Percentiles rank a stretch among this genome's conserved stretches.
phyloP scores from a whole-genome alignment of 2,888 invertebrate species.

The Amiota mariae region DNA sequence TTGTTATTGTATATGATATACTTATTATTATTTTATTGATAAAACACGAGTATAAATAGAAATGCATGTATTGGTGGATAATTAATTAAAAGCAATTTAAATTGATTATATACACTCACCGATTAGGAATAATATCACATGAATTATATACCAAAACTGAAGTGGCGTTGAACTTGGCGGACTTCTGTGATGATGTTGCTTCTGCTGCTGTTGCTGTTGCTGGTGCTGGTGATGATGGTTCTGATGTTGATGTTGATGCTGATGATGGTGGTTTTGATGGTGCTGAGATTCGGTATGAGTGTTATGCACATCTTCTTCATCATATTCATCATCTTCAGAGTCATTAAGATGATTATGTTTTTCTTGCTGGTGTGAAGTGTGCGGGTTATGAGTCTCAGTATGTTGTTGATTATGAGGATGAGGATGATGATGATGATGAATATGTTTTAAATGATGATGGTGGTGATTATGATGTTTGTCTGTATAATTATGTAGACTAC shows the following conservation, averaged over 20 bases:
- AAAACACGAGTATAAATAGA: no score
- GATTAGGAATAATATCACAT: slow-evolving; percentile 72
- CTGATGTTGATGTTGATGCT: slow-evolving; percentile 34
- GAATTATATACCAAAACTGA: slow-evolving; percentile 69
- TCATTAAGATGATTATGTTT: slow-evolving; percentile 1
- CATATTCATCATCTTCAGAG: no score
- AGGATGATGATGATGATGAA: neutral
- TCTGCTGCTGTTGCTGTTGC: slow-evolving; percentile 37
- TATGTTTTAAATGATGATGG: neutral
- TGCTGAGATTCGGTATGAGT: neutral
- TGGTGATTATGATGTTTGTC: slow-evolving; percentile 29
- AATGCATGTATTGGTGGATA: neutral
- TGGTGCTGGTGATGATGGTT: slow-evolving; percentile 33
- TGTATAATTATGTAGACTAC: slow-evolving; percentile 28
- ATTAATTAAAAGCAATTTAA: slow-evolving; percentile 27
- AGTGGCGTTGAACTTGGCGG: slow-evolving; percentile 45
- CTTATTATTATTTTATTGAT: no score
- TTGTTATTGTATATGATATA: no score
- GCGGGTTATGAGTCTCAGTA: slow-evolving; percentile 15
- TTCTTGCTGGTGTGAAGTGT: slow-evolving; percentile 25
- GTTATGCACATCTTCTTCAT: no score
- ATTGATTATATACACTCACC: slow-evolving; percentile 51
- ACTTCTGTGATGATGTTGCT: slow-evolving; percentile 34
- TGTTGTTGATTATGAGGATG: slow-evolving; percentile 46
- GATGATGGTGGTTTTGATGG: slow-evolving; percentile 31